These are phyloP conservation scores for Vombatus ursinus DNA, from an alignment of 2,113 vertebrate genomes.

Conservation along the genomic window DNA sequence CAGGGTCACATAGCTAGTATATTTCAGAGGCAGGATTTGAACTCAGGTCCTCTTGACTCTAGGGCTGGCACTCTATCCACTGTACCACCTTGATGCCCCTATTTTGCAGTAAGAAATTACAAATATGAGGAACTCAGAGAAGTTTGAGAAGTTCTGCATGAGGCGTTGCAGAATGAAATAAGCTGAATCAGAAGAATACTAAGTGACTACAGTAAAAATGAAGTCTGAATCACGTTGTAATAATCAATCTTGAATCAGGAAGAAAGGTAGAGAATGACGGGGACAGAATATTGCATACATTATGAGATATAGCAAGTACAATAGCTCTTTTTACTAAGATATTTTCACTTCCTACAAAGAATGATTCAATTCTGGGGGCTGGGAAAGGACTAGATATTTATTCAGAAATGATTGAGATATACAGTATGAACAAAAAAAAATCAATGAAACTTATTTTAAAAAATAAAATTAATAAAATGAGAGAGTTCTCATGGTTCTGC, in stretches of 20 bases:
- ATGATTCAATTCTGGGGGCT: neutral
- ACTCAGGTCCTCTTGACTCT: neutral
- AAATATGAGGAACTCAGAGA: neutral
- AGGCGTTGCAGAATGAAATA: neutral
- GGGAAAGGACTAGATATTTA: neutral
- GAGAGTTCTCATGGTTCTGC: neutral
- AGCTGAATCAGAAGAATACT: neutral
- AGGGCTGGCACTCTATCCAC: neutral
- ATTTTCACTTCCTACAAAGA: neutral
- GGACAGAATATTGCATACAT: neutral
- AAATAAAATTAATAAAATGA: neutral
- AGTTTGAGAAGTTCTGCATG: neutral
- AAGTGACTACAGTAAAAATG: neutral
- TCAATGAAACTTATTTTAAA: neutral
- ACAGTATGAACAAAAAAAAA: neutral
- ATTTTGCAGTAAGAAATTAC: neutral
- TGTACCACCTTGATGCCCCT: neutral
- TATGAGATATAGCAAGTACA: too few species aligned
- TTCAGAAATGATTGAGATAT: neutral
- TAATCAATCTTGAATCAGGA: neutral
- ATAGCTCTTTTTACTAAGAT: too few species aligned
- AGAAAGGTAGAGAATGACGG: neutral
- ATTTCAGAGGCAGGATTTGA: neutral
- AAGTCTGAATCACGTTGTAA: neutral
- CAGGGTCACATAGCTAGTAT: neutral